Evolutionary conservation across 2,113 vertebrate species (phyloP), one percentile per base, ranked within the genome.

Genomic region (Montifringilla adamsi): DNA sequence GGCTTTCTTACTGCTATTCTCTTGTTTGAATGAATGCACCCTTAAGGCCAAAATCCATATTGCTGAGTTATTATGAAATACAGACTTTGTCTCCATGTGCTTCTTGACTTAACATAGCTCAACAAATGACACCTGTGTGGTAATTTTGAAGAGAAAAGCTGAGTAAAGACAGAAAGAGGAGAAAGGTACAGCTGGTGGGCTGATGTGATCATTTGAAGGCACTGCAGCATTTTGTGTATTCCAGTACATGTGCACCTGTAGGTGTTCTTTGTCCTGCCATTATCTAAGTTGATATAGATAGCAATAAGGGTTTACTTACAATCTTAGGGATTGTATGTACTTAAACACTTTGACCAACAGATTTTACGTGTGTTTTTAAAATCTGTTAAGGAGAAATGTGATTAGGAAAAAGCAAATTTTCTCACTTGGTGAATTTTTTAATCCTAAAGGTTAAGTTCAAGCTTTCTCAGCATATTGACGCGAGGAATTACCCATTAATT

Each of bases 401-500:
- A 92, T 95, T 90, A 92, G 80, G 41, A 89, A 95, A 89, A 94
- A 90, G 68, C 93, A 92, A 95, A 94, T 92, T 96, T 97, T 95
- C 93, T 96, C 94, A 90, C 86, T 94, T 89, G 64, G 79, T 78
- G 64, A 90, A 64, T 95, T 96, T 95, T 95, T 93, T 90, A 95
- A 87, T 90, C 95, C 80, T 90, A 90, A 95, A 97, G 92, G 95
- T 93, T 93, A 89, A 90, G 93, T 90, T 95, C 95, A 94, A 78
- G 90, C 92, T 95, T 96, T 94, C 81, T 95, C 87, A 96, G 92
- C 95, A 96, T 96, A 96, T 96, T 96, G 94, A 90, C 67, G 46
- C 1, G 62, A 96, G 90, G 95, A 96, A 96, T 93, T 94, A 96
- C 85, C 94, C 94, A 95, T 95, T 97, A 95, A 95, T 96, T 97